Evolutionary conservation across 1,140 invertebrate species (phyloP), one percentile per base, ranked within the genome.

Genomic region (Octopus bimaculoides): DNA sequence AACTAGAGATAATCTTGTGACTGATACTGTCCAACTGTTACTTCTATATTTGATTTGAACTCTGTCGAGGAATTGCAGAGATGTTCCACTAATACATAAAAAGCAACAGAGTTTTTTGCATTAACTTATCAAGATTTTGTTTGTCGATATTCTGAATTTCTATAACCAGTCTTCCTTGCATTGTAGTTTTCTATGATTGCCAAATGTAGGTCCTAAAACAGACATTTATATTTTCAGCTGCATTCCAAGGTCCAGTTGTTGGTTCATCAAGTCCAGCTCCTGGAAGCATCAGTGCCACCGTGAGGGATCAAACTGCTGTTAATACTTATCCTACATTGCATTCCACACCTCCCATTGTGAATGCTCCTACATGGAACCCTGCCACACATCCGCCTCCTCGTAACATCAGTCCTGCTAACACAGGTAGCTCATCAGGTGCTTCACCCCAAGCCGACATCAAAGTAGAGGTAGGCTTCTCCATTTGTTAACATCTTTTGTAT

Each of bases 351-450:
- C 55, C 81, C 41, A 53, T 77, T 53, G 78, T 82, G 53, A 81
- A 74, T 56, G 82, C 79, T 9, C 78, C 81, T 76, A 80, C 83
- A 14, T 84, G 84, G 84, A 84, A 75, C 78, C 81, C 83, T 8
- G n/a, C 77, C 20, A 41, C 77, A 20, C 53, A 61, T 26, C 71
- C 80, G 6, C 69, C 83, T 0, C 80, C 81, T 8, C 81, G 79
- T 52, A 81, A 79, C 80, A 75, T 84, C 17, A 84, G 83, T 52
- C 83, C 83, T 53, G 78, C 78, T 20, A 81, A 76, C n/a, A 56
- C 78, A 41, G 69, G 69, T 41, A 61, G 78, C 20, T 53, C 66
- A 20, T 71, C 69, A 6, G 78, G 78, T 8, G 66, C 71, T 12
- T 79, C 78, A 54, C 78, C 78, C 26, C 52, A 73, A 53, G 53